A percentile compares a stretch with the other conserved stretches of the same genome.
phyloP scores from a whole-genome alignment of 2,113 vertebrate species.

The Meles meles region DNA sequence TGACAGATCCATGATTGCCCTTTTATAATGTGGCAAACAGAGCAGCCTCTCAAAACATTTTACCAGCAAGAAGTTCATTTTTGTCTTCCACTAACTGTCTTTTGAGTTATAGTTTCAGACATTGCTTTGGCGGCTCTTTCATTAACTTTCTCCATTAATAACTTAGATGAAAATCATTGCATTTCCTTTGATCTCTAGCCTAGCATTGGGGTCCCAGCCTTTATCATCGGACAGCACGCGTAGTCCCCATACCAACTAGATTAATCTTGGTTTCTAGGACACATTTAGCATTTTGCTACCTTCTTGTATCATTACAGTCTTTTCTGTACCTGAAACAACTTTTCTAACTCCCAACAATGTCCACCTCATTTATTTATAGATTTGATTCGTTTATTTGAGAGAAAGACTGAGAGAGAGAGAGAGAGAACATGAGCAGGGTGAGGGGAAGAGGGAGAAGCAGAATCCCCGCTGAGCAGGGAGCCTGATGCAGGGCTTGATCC shows the following conservation, averaged over 20 bases:
- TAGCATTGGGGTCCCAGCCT: not conserved
- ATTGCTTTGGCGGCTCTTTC: not conserved
- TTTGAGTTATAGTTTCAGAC: not conserved
- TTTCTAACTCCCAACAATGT: not conserved
- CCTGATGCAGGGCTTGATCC: too few relatives aligned
- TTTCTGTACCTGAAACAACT: not conserved
- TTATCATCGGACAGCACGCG: not conserved
- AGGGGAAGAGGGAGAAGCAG: too few relatives aligned
- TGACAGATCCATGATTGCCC: not conserved
- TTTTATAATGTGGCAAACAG: not conserved
- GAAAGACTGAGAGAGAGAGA: too few relatives aligned
- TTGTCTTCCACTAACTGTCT: not conserved
- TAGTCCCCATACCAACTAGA: not conserved
- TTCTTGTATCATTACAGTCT: not conserved
- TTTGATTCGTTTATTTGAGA: too few relatives aligned
- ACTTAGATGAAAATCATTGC: not conserved
- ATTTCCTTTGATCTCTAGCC: not conserved
- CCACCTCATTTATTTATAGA: too few relatives aligned
- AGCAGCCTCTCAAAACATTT: not conserved
- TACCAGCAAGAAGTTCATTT: conserved; percentile 2
- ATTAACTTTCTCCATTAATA: not conserved
- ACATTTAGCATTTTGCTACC: not conserved
- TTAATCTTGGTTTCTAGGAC: not conserved
- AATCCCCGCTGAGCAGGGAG: too few relatives aligned
- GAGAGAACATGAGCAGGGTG: too few relatives aligned